phyloP scores from a whole-genome alignment of 2,888 invertebrate species.

The Xestia sexstrigata region DNA sequence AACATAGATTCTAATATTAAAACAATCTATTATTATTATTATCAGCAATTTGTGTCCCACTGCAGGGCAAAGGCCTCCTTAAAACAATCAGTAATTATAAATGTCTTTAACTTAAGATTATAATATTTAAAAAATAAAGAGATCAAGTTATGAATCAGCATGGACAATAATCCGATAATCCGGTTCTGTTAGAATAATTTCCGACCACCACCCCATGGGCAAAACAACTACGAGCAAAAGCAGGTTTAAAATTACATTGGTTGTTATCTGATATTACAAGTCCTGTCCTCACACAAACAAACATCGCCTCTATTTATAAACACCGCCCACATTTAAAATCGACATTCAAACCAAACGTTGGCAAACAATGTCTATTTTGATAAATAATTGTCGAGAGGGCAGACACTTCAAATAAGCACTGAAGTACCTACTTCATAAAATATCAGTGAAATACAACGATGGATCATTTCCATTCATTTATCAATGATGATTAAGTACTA shows the following conservation, averaged over 20 bases:
- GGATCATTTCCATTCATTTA: not conserved
- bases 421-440: not conserved
- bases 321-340: not conserved
- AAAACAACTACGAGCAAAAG: not conserved
- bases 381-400: slow-evolving; percentile 4
- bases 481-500: not conserved
- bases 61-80: too few relatives aligned
- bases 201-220: not conserved
- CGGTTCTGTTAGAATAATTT: not conserved
- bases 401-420: slow-evolving; percentile 8
- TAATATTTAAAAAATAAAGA: too few relatives aligned
- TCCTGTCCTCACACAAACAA: not conserved
- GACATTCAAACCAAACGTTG: not conserved
- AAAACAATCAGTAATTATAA: too few relatives aligned
- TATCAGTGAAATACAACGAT: not conserved
- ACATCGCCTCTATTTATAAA: slow-evolving; percentile 22
- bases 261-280: slow-evolving; percentile 4
- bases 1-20: too few relatives aligned
- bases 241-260: not conserved
- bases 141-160: not conserved
- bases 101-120: too few relatives aligned
- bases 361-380: slow-evolving; percentile 18
- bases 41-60: too few relatives aligned
- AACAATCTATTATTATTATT: too few relatives aligned
- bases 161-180: too few relatives aligned